phyloP scores from a whole-genome alignment of 2,113 vertebrate species.

The Phyllostomus hastatus region DNA sequence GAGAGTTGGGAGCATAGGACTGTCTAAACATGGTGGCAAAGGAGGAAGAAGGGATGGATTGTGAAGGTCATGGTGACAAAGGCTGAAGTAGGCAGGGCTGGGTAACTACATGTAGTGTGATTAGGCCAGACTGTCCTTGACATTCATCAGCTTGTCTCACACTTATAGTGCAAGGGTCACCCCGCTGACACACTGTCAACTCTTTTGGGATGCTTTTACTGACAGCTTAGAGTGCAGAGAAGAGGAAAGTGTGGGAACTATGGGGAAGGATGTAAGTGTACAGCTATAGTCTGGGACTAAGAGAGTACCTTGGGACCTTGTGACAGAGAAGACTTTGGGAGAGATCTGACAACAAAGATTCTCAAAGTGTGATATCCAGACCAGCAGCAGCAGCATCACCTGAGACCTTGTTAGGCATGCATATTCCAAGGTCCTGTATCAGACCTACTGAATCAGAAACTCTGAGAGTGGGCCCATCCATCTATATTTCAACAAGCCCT shows the following conservation, averaged over 20 bases:
- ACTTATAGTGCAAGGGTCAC: not conserved
- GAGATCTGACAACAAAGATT: not conserved
- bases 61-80: not conserved
- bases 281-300: not conserved
- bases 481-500: not conserved
- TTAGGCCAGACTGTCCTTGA: not conserved
- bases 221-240: not conserved
- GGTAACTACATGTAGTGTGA: not conserved
- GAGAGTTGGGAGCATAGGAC: accelerated
- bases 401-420: not conserved
- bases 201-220: not conserved
- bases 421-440: not conserved
- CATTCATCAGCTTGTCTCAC: not conserved
- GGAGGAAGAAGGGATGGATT: not conserved
- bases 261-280: not conserved
- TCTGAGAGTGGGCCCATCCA: not conserved
- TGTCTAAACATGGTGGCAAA: not conserved
- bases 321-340: not conserved
- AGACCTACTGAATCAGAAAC: not conserved
- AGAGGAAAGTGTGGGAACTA: not conserved
- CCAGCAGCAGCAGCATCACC: too few species aligned
- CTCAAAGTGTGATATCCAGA: not conserved
- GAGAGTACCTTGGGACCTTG: not conserved
- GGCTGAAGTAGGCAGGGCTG: not conserved
- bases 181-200: not conserved